Base-by-base conservation (phyloP, 2,113 vertebrate species). In the Gambusia affinis region DNA sequence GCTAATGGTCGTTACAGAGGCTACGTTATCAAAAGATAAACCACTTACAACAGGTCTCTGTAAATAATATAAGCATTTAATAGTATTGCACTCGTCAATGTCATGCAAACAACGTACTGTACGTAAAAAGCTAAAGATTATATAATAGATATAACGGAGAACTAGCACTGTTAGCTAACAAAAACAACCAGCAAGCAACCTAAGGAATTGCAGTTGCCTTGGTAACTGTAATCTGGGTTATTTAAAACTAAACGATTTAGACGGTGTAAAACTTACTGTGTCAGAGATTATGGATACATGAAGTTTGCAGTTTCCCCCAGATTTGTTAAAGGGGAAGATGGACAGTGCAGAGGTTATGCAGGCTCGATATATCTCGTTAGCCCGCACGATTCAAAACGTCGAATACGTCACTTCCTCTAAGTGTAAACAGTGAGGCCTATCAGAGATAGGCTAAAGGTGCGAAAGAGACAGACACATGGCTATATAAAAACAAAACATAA, bases 311-410 rank as follows among this genome's bases (percentile, higher is more conserved):
- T 62, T 54, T 24, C 80, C 75, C 61, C 37, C 64, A 42, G 37
- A 79, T 11, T 42, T 61, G 47, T 30, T 1, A 33, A 8, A 30
- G 42, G 66, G 80, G n/a, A 72, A 57, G 77, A 27, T 27, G 57
- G 31, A 61, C 73, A 29, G 68, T 67, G 31, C 64, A 39, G 42
- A 29, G 54, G n/a, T 19, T 68, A 12, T 61, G 14, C 62, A n/a
- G 60, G 28, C 8, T 63, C 35, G 54, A 42, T 60, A 51, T 54
- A 64, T 60, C 28, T 82, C 31, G 29, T 87, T 88, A 84, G 87
- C 91, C 74, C 74, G 85, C 84, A 79, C 74, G 44, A 85, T 93
- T 94, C 89, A 91, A 94, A 94, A 92, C 90, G 86, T 54, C 63
- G 51, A 4, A 2, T 1, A 92, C 93, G 89, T 94, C 92, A 94